These are phyloP conservation scores for Escarpia spicata DNA, from an alignment of 2,888 invertebrate species.

Conservation along the genomic window DNA sequence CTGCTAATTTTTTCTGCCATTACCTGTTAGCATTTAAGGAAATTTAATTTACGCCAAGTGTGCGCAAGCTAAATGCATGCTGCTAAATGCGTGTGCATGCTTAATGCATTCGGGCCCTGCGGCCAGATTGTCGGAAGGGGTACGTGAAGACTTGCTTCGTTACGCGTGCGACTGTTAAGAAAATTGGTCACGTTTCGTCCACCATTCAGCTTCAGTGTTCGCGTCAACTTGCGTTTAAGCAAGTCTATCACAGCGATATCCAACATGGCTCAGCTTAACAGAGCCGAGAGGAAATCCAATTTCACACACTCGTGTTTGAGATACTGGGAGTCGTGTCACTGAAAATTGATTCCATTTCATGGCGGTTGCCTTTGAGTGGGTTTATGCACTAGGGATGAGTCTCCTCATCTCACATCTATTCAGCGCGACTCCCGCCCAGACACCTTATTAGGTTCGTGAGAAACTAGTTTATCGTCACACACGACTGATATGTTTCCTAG, in stretches of 20 bases:
- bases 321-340: neutral
- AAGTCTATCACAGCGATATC: neutral
- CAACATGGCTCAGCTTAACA: neutral
- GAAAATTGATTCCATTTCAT: slow-evolving; percentile 10
- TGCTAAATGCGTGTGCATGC: neutral
- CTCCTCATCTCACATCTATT: neutral
- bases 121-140: neutral
- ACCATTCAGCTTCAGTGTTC: neutral
- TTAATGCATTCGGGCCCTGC: neutral
- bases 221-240: slow-evolving; percentile 10
- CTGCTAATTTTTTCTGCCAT: neutral
- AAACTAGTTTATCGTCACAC: neutral
- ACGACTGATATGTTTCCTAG: neutral
- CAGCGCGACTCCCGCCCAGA: neutral
- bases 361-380: slow-evolving; percentile 16
- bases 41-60: slow-evolving; percentile 7
- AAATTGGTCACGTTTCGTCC: neutral
- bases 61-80: neutral
- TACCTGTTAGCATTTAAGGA: slow-evolving; percentile 13
- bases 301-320: neutral
- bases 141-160: neutral
- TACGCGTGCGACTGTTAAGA: neutral
- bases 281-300: neutral
- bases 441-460: neutral
- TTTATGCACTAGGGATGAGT: neutral